phyloP scores from a whole-genome alignment of 1,140 invertebrate genomes.

The Nasonia longicornis region DNA sequence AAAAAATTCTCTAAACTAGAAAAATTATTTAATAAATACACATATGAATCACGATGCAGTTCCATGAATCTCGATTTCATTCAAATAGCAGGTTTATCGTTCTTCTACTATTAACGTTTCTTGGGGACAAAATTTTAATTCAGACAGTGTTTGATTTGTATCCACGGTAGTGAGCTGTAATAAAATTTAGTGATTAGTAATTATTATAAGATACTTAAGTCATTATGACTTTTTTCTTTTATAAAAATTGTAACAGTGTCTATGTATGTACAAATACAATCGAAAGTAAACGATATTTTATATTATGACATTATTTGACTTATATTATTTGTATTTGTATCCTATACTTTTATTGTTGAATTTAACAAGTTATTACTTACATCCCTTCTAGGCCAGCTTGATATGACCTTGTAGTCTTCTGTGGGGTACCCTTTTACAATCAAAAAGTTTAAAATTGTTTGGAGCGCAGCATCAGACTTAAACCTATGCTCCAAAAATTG shows the following conservation, averaged over 20 bases:
- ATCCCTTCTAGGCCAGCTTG: slow-evolving; percentile 92
- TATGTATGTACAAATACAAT: not conserved
- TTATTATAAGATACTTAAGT: slow-evolving; percentile 14
- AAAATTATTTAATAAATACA: slow-evolving; percentile 67
- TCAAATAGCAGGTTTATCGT: slow-evolving; percentile 74
- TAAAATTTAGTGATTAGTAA: slow-evolving; percentile 1
- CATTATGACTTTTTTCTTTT: not conserved
- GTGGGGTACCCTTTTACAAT: slow-evolving; percentile 87
- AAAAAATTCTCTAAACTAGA: slow-evolving; percentile 41
- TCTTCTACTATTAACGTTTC: slow-evolving; percentile 94
- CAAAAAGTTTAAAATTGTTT: slow-evolving; percentile 87
- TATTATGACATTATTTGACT: slow-evolving; percentile 9
- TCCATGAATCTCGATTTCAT: slow-evolving; percentile 56
- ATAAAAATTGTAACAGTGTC: not conserved
- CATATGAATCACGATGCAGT: slow-evolving; percentile 61
- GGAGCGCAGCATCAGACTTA: slow-evolving; percentile 74
- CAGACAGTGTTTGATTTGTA: slow-evolving; percentile 79
- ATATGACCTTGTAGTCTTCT: slow-evolving; percentile 91
- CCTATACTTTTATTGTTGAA: not conserved
- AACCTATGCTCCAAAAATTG: slow-evolving; percentile 82
- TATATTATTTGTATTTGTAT: slow-evolving; percentile 17
- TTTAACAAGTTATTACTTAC: slow-evolving; percentile 71
- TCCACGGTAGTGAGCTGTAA: slow-evolving; percentile 87
- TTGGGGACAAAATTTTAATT: slow-evolving; percentile 89
- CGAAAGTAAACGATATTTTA: slow-evolving; percentile 14